phyloP scores from a whole-genome alignment of 2,113 vertebrate species.

The Mohoua ochrocephala region DNA sequence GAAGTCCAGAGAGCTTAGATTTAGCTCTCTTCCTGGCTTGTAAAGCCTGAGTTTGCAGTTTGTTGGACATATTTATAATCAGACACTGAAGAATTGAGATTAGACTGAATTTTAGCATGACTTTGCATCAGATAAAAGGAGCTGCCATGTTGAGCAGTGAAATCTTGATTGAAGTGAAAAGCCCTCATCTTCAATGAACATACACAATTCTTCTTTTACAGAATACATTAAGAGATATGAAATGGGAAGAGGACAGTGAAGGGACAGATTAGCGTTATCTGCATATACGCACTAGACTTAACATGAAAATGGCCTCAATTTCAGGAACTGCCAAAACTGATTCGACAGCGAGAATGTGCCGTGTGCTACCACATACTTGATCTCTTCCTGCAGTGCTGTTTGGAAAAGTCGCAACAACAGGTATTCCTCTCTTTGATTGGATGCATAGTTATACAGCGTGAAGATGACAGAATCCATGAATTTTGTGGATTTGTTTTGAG shows the following conservation, averaged over 20 bases:
- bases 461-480: slow-evolving; percentile 99
- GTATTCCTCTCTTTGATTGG: slow-evolving; percentile 96
- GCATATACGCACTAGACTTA: not conserved
- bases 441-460: slow-evolving; percentile 96
- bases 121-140: not conserved
- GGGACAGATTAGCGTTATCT: not conserved
- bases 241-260: not conserved
- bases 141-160: not conserved
- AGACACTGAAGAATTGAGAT: not conserved
- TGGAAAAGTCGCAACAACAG: slow-evolving; percentile 93
- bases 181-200: not conserved
- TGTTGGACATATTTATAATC: not conserved
- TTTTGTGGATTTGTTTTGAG: slow-evolving; percentile 97
- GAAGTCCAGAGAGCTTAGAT: not conserved
- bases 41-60: not conserved
- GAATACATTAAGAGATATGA: not conserved
- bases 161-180: not conserved
- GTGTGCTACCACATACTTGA: slow-evolving; percentile 79
- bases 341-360: not conserved
- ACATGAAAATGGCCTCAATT: not conserved
- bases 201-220: not conserved
- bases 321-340: not conserved
- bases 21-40: not conserved
- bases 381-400: slow-evolving; percentile 94
- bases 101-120: not conserved